These are phyloP conservation scores for Chondrilla cf. caribensis DNA, from an alignment of 37 sponge, comb jelly and placozoan genomes.

Conservation along the genomic window DNA sequence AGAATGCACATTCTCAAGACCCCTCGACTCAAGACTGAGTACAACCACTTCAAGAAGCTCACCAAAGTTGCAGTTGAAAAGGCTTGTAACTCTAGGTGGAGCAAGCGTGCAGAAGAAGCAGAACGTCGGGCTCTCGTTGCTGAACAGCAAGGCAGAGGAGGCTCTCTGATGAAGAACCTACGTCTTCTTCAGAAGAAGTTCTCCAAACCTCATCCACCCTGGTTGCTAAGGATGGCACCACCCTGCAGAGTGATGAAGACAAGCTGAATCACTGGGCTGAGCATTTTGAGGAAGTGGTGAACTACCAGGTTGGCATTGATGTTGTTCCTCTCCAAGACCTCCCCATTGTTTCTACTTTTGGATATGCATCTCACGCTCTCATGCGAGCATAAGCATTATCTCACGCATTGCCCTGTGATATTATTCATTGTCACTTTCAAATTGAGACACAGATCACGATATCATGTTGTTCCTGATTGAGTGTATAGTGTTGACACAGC, in stretches of 20 bases:
- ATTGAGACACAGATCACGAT: no score
- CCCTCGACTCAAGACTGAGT: background rate
- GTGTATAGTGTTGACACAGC: no score
- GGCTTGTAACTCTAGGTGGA: background rate
- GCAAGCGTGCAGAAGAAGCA: background rate
- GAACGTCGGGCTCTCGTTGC: background rate
- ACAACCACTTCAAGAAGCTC: constrained; percentile 26
- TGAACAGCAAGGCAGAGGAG: background rate
- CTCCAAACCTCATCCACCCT: background rate
- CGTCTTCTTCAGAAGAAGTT: background rate
- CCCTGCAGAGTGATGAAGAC: background rate
- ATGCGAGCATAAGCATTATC: no score
- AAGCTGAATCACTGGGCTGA: background rate
- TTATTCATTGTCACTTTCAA: no score
- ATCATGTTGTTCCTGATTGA: no score
- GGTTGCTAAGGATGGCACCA: background rate
- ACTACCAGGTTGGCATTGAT: background rate
- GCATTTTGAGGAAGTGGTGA: no score
- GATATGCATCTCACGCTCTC: no score
- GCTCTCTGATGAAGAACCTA: background rate
- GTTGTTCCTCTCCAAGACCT: background rate
- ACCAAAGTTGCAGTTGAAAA: constrained; percentile 10
- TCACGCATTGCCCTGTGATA: no score
- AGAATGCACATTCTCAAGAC: background rate
- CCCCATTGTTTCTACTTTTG: background rate